phyloP scores from a whole-genome alignment of 2,797 vertebrate species.

The Hydrophis major region DNA sequence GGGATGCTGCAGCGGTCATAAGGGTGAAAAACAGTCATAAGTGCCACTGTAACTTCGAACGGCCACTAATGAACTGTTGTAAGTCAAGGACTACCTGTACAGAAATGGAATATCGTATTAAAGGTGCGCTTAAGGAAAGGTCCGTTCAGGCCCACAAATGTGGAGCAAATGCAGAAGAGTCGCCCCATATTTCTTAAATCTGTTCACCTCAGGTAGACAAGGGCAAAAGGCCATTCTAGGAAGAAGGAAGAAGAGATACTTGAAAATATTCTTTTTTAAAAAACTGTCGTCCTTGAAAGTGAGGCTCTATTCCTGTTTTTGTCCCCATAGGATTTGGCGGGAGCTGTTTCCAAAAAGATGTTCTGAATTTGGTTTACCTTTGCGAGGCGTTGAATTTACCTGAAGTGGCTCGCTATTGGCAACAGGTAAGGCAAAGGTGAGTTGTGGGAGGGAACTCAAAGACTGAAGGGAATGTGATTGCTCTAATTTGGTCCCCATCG shows the following conservation, averaged over 20 bases:
- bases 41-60: neutral
- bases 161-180: neutral
- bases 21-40: neutral
- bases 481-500: neutral
- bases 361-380: slow-evolving; percentile 95
- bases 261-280: neutral
- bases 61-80: neutral
- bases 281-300: neutral
- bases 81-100: neutral
- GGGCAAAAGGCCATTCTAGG: neutral
- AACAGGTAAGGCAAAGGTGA: slow-evolving; percentile 79
- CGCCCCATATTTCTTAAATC: neutral
- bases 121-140: neutral
- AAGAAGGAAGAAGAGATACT: neutral
- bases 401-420: slow-evolving; percentile 97
- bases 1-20: neutral
- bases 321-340: slow-evolving; percentile 89
- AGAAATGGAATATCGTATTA: neutral
- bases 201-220: neutral
- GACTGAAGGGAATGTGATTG: neutral
- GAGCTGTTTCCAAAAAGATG: slow-evolving; percentile 98
- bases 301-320: neutral
- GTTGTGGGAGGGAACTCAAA: neutral
- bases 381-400: slow-evolving; percentile 96
- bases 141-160: neutral